Percentiles rank a stretch among this genome's conserved stretches.
These are phyloP conservation scores for Drosophila sturtevanti DNA, from an alignment of 1,140 invertebrate genomes.

Conservation along the genomic window DNA sequence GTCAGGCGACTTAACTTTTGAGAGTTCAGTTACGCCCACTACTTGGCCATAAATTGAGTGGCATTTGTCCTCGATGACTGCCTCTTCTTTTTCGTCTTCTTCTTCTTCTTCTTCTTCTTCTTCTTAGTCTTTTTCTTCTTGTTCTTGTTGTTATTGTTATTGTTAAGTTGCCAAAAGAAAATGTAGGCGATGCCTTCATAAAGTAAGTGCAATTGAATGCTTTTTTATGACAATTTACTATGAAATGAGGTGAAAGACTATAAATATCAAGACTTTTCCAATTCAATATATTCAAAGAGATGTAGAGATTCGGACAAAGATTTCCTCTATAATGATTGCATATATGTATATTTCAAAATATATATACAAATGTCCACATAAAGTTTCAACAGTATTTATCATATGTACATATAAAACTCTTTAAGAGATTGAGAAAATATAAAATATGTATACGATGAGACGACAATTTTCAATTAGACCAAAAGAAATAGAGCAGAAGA, in stretches of 20 bases:
- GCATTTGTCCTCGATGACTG: slow-evolving; percentile 5
- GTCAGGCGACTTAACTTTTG: slow-evolving; percentile 16
- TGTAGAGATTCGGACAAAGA: not conserved
- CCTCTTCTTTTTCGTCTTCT: too few species aligned
- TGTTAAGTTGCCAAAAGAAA: not conserved
- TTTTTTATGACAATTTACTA: not conserved
- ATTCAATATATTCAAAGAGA: not conserved
- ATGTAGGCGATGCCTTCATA: not conserved
- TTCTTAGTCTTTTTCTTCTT: not conserved
- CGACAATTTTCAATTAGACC: too few species aligned
- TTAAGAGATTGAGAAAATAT: too few species aligned
- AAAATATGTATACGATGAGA: too few species aligned
- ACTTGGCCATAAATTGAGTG: slow-evolving; percentile 23
- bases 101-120: not conserved
- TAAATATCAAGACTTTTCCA: not conserved
- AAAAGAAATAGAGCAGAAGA: too few species aligned
- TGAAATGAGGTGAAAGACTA: too few species aligned
- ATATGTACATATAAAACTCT: too few species aligned
- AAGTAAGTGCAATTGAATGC: not conserved
- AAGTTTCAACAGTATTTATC: too few species aligned
- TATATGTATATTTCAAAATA: too few species aligned
- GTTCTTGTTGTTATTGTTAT: not conserved
- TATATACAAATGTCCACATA: too few species aligned
- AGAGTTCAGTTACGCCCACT: slow-evolving; percentile 7
- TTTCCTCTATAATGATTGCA: too few species aligned